Evolutionary conservation across 2,113 vertebrate species (phyloP), one percentile per base, ranked within the genome.

Genomic region (Ivindomyrus marchei): DNA sequence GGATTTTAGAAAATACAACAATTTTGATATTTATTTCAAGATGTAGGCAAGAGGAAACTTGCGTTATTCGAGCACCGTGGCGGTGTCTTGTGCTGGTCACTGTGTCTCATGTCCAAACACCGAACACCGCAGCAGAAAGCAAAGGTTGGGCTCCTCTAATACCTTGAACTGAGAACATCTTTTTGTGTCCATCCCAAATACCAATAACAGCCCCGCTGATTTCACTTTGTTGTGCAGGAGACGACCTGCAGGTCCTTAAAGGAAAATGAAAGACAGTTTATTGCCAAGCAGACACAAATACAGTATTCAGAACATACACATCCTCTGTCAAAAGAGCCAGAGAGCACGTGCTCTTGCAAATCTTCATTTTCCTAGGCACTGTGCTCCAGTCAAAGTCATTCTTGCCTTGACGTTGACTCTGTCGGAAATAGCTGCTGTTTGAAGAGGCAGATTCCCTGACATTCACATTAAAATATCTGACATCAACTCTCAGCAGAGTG

Each of bases 401-500:
- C 83, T 53, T 87, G 62, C 70, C 91, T 62, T 92, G 92, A 94
- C 94, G 92, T 90, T 90, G 94, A 91, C 94, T 93, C 93, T 92
- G 93, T 94, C 93, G 92, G 90, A 94, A 95, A 95, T 94, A 94
- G 93, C 95, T 95, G 94, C 93, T 92, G 93, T 92, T 92, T 92
- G 94, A 94, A 95, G 93, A 92, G 91, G 93, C 90, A 94, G 94
- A 95, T 95, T 93, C 92, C 93, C 45, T 89, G 39, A 50, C 91
- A 96, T 96, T 95, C 95, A 95, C 95, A 96, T 96, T 94, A 94
- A 92, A 96, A 96, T 95, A 92, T 94, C 93, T 93, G 92, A 88
- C 94, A 95, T 96, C 95, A 95, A 95, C 93, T 90, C 88, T 85
- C 90, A 93, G 87, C 91, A 94, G 93, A 92, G 47, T 93, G 92